Evolutionary conservation across 2,113 vertebrate species (phyloP).

Genomic region (Phalacrocorax aristotelis): DNA sequence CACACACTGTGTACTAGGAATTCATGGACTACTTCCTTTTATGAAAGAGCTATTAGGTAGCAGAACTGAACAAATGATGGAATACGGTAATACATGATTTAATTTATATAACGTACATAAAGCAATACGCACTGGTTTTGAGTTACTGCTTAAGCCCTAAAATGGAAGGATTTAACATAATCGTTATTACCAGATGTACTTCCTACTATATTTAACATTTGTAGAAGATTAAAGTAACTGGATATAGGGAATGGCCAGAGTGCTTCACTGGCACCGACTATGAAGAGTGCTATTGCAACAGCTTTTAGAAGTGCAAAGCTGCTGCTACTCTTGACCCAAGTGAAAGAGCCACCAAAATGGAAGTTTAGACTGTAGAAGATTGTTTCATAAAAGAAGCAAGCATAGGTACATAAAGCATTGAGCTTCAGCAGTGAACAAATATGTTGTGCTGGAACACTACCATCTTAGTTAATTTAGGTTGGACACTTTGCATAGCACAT

Average conservation of each 20-base stretch:
- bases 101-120: not conserved
- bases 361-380: not conserved
- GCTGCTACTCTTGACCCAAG: rapidly evolving
- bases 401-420: not conserved
- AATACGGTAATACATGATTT: not conserved
- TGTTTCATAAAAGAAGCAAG: not conserved
- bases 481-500: not conserved
- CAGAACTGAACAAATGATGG: not conserved
- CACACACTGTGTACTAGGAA: not conserved
- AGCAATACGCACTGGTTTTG: rapidly evolving
- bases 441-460: not conserved
- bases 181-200: not conserved
- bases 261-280: not conserved
- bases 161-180: not conserved
- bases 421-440: not conserved
- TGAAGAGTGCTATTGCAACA: no score
- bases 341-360: not conserved
- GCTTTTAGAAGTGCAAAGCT: not conserved
- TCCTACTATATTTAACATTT: not conserved
- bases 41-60: not conserved
- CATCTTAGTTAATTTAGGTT: not conserved
- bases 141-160: not conserved
- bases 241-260: not conserved
- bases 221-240: not conserved
- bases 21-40: not conserved